Conservation (phyloP, 2,113 vertebrate species). For the Rousettus leschenaultii region DNA sequence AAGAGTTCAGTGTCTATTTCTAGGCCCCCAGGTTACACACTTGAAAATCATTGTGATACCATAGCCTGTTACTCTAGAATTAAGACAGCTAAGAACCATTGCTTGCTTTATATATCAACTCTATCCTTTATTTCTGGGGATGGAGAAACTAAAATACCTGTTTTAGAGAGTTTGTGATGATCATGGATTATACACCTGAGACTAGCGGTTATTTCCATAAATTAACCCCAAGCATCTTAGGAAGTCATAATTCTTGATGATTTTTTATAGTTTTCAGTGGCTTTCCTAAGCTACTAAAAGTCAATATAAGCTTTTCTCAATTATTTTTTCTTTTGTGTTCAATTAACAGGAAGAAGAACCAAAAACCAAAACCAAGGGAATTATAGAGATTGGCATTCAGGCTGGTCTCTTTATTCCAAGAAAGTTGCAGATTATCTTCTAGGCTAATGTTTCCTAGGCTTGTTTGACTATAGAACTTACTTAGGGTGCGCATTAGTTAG, state of each 20-base stretch:
- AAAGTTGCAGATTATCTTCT: background rate
- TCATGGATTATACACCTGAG: background rate
- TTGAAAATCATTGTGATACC: background rate
- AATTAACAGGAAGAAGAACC: background rate
- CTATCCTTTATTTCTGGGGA: background rate
- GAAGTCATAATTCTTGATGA: background rate
- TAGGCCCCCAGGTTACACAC: background rate
- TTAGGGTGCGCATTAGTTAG: background rate
- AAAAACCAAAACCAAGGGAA: background rate
- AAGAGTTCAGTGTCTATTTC: background rate
- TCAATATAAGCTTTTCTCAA: background rate
- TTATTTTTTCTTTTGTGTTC: constrained; percentile 12
- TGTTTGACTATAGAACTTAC: background rate
- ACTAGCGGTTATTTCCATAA: background rate
- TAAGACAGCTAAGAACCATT: background rate
- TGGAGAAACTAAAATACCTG: background rate
- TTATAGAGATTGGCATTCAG: background rate
- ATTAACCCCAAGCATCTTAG: background rate
- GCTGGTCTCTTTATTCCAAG: background rate
- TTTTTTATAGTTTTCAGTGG: background rate
- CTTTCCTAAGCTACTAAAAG: background rate
- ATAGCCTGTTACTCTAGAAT: background rate
- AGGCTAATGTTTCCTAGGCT: background rate
- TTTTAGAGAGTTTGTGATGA: background rate
- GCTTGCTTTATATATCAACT: background rate